These are phyloP conservation scores for Cataglyphis albicans DNA, from an alignment of 2,888 invertebrate species.

Conservation along the genomic window DNA sequence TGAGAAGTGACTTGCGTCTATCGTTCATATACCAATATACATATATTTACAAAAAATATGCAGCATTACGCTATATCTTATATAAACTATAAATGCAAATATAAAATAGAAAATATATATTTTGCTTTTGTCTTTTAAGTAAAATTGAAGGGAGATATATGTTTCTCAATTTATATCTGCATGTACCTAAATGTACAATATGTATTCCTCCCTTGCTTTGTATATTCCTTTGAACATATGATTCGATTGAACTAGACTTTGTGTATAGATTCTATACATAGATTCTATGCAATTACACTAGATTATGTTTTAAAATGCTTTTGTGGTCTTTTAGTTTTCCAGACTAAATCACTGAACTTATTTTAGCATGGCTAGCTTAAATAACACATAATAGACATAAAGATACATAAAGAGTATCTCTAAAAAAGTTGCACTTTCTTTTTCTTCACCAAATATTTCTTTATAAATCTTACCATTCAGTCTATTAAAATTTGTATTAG, in stretches of 20 bases:
- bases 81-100: slow-evolving; percentile 36
- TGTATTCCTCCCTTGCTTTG: neutral
- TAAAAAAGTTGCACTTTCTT: slow-evolving; percentile 10
- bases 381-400: slow-evolving; percentile 10
- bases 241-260: neutral
- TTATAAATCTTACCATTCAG: neutral
- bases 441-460: neutral
- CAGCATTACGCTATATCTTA: neutral
- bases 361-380: slow-evolving; percentile 14
- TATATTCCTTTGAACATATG: neutral
- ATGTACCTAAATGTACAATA: neutral
- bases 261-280: neutral
- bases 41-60: slow-evolving; percentile 28
- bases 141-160: slow-evolving; percentile 1
- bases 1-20: slow-evolving; percentile 15
- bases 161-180: neutral
- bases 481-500: neutral
- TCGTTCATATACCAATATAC: slow-evolving; percentile 4
- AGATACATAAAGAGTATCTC: neutral
- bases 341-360: neutral
- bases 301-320: neutral
- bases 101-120: slow-evolving; percentile 22
- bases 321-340: neutral
- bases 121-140: neutral
- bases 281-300: slow-evolving; percentile 9